Percentiles rank a stretch among this genome's conserved stretches.
phyloP scores from a whole-genome alignment of 2,888 invertebrate genomes.

The Drosophila barbarae region DNA sequence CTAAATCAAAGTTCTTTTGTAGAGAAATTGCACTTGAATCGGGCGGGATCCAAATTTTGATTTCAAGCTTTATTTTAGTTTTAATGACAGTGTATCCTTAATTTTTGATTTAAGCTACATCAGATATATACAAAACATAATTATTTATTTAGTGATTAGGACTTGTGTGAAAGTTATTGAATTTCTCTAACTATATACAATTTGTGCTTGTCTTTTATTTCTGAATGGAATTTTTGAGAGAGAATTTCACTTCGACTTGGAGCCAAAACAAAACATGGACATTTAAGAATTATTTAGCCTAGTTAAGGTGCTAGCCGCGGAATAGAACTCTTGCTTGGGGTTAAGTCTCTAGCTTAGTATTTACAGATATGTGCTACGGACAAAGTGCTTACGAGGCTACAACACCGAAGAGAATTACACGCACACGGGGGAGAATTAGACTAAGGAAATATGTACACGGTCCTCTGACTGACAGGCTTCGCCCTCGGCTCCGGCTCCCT shows the following conservation, averaged over 20 bases:
- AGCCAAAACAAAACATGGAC: conserved; percentile 51
- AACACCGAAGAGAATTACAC: conserved; percentile 39
- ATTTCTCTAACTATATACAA: conserved; percentile 67
- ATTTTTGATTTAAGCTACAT: conserved; percentile 30
- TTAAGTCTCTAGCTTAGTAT: conserved; percentile 28
- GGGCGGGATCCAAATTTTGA: conserved; percentile 54
- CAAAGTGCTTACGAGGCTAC: conserved; percentile 34
- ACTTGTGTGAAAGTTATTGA: conserved; percentile 29
- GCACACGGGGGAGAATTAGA: conserved; percentile 34
- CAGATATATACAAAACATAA: conserved; percentile 60
- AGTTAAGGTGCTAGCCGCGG: conserved; percentile 20
- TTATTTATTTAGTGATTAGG: conserved; percentile 31
- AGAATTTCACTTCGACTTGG: conserved; percentile 47
- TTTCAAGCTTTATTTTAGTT: conserved; percentile 46
- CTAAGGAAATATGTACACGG: conserved; percentile 56
- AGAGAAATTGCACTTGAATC: conserved; percentile 65
- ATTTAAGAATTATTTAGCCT: conserved; percentile 26
- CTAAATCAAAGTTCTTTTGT: conserved; percentile 45
- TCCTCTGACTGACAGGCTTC: conserved; percentile 2
- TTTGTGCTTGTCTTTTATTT: conserved; percentile 26
- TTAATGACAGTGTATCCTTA: conserved; percentile 31
- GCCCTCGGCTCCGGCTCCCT: conserved; percentile 31
- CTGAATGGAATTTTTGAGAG: conserved; percentile 27
- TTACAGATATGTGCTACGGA: conserved; percentile 46
- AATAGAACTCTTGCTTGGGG: conserved; percentile 34